A percentile compares a stretch with the other conserved stretches of the same genome.
Conservation (phyloP, 2,888 invertebrate species). For the Chymomyza amoena region DNA sequence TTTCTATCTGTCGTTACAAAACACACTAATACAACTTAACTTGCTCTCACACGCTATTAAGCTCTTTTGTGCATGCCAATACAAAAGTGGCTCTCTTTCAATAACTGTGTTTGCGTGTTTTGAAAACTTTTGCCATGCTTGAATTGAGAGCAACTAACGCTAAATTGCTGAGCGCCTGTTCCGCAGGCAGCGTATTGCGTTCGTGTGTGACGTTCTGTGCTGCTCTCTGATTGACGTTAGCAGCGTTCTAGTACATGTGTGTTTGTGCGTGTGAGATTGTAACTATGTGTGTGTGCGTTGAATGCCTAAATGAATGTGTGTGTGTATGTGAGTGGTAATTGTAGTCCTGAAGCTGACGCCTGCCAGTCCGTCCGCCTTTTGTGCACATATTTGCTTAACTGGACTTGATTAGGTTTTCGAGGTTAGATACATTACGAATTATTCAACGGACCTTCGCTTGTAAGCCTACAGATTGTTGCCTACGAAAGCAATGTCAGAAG, state of each 20-base stretch:
- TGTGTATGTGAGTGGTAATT: conserved; percentile 2
- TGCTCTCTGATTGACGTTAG: conserved; percentile 54
- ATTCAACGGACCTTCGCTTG: conserved; percentile 51
- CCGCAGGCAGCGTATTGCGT: conserved; percentile 73
- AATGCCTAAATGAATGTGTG: not conserved
- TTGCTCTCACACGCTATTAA: not conserved
- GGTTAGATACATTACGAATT: conserved; percentile 74
- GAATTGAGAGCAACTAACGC: conserved; percentile 12
- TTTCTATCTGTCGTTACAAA: not conserved
- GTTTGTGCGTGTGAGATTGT: not conserved
- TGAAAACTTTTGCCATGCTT: not conserved
- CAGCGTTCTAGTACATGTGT: conserved; percentile 12
- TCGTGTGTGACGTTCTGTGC: conserved; percentile 77
- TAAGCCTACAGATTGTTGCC: not conserved
- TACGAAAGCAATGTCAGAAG: not conserved
- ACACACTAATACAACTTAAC: not conserved
- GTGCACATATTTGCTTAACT: conserved; percentile 62
- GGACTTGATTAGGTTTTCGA: conserved; percentile 75
- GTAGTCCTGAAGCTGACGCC: not conserved
- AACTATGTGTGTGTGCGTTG: not conserved
- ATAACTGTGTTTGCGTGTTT: not conserved
- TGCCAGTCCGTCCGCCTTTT: conserved; percentile 7
- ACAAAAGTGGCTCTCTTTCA: not conserved
- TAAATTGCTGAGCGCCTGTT: conserved; percentile 70
- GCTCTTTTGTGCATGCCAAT: not conserved